Evolutionary conservation across 2,888 invertebrate species (phyloP), one percentile per base, ranked within the genome.

Genomic region (Drosophila koepferae): DNA sequence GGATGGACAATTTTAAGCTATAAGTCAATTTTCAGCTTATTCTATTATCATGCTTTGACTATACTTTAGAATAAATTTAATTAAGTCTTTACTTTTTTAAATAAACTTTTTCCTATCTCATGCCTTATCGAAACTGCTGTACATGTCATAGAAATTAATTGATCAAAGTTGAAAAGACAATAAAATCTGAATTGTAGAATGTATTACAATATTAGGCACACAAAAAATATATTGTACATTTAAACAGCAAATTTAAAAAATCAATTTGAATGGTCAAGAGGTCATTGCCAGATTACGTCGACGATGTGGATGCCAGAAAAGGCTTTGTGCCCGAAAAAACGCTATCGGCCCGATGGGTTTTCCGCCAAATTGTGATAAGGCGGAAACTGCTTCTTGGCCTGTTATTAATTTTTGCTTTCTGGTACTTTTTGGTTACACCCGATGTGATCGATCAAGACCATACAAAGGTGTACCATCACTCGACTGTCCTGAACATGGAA

Each of bases 401-500:
- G n/a, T 55, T 91, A 31, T 40, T 84, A 31, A 60, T 92, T 14
- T 81, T 92, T 81, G 82, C 74, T 53, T 92, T 72, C 88, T 91
- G 82, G 63, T 91, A 72, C 66, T 89, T 66, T 62, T 53, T 87
- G 69, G 66, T 80, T 44, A 74, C 77, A 10, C 82, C 74, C 63
- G 86, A 83, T 67, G 75, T 77, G 3, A 74, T 81, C 7, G 89
- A 91, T 46, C 76, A 83, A 58, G 85, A 81, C 40, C 71, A 60
- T 36, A 46, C 91, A 12, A 81, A 85, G 5, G 91, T 92, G 5
- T 74, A 90, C 65, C 92, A 90, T 67, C 83, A 91, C 63, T 93
- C 93, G 34, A 91, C 89, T 76, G 92, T 92, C 16, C 82, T 90
- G 67, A 92, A 92, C 67, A 92, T 92, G 92, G 92, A 91, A 84